phyloP scores from a whole-genome alignment of 2,797 vertebrate genomes.

The Centroberyx gerrardi region DNA sequence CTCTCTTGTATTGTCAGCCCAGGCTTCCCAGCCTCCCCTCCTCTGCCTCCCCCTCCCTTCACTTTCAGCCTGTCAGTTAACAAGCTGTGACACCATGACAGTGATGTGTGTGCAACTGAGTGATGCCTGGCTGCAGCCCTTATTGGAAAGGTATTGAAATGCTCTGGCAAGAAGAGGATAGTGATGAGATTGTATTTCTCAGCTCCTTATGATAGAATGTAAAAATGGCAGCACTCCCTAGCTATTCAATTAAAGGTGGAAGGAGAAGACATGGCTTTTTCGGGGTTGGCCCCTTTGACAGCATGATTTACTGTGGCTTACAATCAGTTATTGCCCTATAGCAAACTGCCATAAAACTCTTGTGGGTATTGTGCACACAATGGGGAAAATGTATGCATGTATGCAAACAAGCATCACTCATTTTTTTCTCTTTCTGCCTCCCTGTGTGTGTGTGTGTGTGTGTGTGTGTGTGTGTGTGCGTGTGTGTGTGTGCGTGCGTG shows the following conservation, averaged over 20 bases:
- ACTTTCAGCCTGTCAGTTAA: conserved; percentile 81
- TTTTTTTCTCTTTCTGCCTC: conserved; percentile 29
- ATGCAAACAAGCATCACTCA: conserved; percentile 37
- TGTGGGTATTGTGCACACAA: conserved; percentile 40
- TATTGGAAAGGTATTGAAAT: conserved; percentile 80
- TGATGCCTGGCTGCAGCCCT: conserved; percentile 70
- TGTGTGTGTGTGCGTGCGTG: conserved; percentile 53
- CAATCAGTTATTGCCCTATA: conserved; percentile 22
- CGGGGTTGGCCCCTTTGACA: conserved; percentile 20
- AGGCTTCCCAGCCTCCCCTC: conserved; percentile 29
- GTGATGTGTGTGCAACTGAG: conserved; percentile 78
- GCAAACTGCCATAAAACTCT: conserved; percentile 4
- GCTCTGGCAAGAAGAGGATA: conserved; percentile 48
- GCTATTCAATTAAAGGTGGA: conserved; percentile 67
- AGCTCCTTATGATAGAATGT: conserved; percentile 59
- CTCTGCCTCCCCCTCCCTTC: conserved; percentile 32
- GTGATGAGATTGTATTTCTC: conserved; percentile 71
- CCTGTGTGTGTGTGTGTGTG: conserved; percentile 4
- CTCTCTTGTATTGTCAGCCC: conserved; percentile 77
- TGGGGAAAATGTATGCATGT: conserved; percentile 37
- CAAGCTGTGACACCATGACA: conserved; percentile 82
- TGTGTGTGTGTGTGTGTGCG: conserved; percentile 65
- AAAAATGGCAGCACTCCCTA: conserved; percentile 53
- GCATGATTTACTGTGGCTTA: conserved; percentile 42
- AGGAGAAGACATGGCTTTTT: conserved; percentile 35